Evolutionary conservation across 2,797 vertebrate species (phyloP), one percentile per base, ranked within the genome.

Genomic region (Odontamblyopus rebecca): DNA sequence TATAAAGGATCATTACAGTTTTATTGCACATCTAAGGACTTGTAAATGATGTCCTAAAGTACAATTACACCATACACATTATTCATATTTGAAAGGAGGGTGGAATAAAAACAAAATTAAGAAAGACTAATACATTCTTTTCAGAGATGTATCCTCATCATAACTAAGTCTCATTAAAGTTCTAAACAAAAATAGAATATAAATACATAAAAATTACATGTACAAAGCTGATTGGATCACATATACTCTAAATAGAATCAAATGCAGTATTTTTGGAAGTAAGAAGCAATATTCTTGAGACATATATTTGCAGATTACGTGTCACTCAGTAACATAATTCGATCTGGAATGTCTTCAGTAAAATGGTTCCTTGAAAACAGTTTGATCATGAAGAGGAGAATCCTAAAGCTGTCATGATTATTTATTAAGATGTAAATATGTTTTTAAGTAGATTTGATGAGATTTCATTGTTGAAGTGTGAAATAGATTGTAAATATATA

Each of bases 401-500:
- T 44, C 2, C 9, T n/a, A 41, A 44, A 63, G 61, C 12, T 44
- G 61, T 61, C 32, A 38, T 61, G 60, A 61, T 61, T 61, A 63
- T 44, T 41, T 44, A 63, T 63, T 4, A 23, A 44, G 32, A 44
- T 63, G 35, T 63, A 26, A 23, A 26, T 44, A 26, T 61, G 2
- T 63, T 38, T 63, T 35, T 8, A 29, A 56, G 5, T 56, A 56
- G 19, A 26, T 57, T 32, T 59, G 5, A 23, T 4, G 4, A 23
- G 1, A 32, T 23, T 63, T 41, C 0, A 44, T 23, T 63, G 13
- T 44, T 63, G 32, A 23, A 44, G 61, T 13, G n/a, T 44, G 11
- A 63, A 23, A 38, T 63, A 44, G 61, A 41, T 44, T n/a, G 32
- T 38, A 4, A 62, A 62, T 38, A 18, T 12, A 32, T 61, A 4